Percentiles rank a stretch among this genome's conserved stretches.
Conservation (phyloP, 2,113 vertebrate species). For the Brachypodius melanocephalos region DNA sequence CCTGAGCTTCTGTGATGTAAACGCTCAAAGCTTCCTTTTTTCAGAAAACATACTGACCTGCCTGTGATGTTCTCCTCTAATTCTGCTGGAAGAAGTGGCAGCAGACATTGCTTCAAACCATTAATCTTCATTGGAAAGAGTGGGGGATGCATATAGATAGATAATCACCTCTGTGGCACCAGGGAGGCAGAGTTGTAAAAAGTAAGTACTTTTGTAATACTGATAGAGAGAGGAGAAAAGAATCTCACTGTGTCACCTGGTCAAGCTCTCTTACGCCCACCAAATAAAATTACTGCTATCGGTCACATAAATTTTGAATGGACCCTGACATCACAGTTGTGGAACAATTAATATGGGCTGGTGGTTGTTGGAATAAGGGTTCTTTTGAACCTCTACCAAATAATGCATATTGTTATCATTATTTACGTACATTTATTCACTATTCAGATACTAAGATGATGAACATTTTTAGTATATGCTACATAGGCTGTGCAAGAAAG, state of each 20-base stretch:
- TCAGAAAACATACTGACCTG: neutral
- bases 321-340: neutral
- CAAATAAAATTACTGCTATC: neutral
- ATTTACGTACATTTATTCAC: neutral
- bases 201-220: neutral
- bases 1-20: neutral
- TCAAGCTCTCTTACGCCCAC: neutral
- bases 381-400: neutral
- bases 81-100: neutral
- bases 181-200: neutral
- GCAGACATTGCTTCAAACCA: neutral
- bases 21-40: neutral
- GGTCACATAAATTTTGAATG: neutral
- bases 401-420: neutral
- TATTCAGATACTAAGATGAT: neutral
- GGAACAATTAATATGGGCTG: neutral
- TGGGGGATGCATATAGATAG: neutral
- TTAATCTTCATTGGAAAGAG: conserved; percentile 2
- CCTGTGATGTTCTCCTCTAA: neutral
- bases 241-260: neutral
- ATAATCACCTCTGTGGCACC: neutral
- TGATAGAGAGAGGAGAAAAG: neutral
- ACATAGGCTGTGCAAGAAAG: neutral
- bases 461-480: neutral
- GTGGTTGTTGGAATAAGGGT: neutral